A percentile compares a stretch with the other conserved stretches of the same genome.
phyloP scores from a whole-genome alignment of 2,113 vertebrate genomes.

The Anguilla japonica region DNA sequence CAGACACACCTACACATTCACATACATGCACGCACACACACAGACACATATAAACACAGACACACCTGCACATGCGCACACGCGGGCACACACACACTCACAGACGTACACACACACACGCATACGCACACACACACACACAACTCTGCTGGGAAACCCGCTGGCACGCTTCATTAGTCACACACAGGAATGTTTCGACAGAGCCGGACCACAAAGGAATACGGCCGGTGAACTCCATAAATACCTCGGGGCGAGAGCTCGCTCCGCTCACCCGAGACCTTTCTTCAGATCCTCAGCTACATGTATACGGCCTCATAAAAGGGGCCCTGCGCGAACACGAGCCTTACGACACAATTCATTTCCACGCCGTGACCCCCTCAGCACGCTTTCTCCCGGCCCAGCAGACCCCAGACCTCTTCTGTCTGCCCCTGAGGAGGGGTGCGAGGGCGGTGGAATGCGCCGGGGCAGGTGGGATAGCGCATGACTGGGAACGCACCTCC shows the following conservation, averaged over 20 bases:
- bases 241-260: neutral
- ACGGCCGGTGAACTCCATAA: neutral
- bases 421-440: neutral
- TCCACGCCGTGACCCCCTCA: neutral
- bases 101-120: neutral
- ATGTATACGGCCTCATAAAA: neutral
- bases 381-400: neutral
- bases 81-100: neutral
- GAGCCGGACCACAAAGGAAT: neutral
- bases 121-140: slow-evolving; percentile 7
- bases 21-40: too few relatives aligned
- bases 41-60: too few relatives aligned
- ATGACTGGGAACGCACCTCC: neutral
- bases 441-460: neutral
- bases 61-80: neutral
- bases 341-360: neutral
- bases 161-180: neutral
- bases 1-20: neutral
- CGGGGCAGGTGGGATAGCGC: neutral
- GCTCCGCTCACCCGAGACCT: neutral
- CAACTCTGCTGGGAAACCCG: neutral
- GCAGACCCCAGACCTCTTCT: neutral
- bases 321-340: neutral
- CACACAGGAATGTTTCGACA: neutral
- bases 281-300: neutral